Evolutionary conservation across 2,113 vertebrate species (phyloP).

Genomic region (Aspiorhynchus laticeps): DNA sequence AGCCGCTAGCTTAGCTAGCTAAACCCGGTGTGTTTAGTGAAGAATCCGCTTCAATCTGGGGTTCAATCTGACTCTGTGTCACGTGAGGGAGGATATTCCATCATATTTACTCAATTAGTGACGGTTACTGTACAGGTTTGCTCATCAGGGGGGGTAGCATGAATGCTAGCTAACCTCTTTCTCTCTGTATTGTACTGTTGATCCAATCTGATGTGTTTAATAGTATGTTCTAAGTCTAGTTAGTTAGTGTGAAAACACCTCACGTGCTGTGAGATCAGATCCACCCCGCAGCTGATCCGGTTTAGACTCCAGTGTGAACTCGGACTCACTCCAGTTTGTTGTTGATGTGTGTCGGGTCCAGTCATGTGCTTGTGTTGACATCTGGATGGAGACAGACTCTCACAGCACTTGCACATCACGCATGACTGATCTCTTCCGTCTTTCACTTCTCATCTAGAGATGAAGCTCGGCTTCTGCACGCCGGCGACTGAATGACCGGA

Average conservation of each 20-base stretch:
- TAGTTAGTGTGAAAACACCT: not conserved
- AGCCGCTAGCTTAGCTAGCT: too few species aligned
- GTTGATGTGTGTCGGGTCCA: not conserved
- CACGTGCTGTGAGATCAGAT: not conserved
- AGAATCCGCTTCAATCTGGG: too few species aligned
- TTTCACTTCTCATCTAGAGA: not conserved
- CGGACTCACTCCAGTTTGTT: not conserved
- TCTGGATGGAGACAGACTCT: not conserved
- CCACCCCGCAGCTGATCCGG: too few species aligned
- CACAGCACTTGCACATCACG: not conserved
- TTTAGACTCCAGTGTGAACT: too few species aligned
- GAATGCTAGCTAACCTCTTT: not conserved
- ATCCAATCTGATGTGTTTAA: not conserved
- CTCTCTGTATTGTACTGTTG: not conserved
- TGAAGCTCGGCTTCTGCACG: not conserved
- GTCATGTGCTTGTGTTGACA: conserved; percentile 6
- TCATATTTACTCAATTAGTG: too few species aligned
- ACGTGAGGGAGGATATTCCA: too few species aligned
- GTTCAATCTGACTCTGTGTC: too few species aligned
- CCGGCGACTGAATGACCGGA: not conserved
- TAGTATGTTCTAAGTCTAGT: not conserved
- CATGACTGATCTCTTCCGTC: not conserved
- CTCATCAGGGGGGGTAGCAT: not conserved
- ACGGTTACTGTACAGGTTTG: not conserved
- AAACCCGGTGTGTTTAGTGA: too few species aligned